These are phyloP conservation scores for Drosophila mimica DNA, from an alignment of 2,888 invertebrate genomes.

Conservation along the genomic window DNA sequence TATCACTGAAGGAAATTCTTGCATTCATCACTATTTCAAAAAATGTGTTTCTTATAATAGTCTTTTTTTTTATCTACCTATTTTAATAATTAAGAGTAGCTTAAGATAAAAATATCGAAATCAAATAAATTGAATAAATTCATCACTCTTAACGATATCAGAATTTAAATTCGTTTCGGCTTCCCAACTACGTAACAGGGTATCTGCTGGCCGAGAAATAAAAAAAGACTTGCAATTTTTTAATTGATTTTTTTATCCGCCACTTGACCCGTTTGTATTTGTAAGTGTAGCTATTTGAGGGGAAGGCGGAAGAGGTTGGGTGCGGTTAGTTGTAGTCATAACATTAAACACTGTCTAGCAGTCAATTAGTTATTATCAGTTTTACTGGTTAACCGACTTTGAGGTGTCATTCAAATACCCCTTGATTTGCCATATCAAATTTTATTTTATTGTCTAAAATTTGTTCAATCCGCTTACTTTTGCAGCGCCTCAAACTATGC, in stretches of 20 bases:
- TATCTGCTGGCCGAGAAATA: not conserved
- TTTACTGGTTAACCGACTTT: not conserved
- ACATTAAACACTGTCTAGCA: not conserved
- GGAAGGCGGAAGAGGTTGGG: not conserved
- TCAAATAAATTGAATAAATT: not conserved
- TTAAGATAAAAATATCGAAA: not conserved
- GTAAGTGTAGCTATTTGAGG: not conserved
- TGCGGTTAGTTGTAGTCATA: not conserved
- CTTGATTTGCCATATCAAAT: not conserved
- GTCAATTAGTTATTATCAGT: not conserved
- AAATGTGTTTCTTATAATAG: no score
- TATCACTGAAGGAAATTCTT: no score
- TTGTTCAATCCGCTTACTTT: constrained; percentile 2
- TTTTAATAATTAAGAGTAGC: not conserved
- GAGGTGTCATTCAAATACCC: not conserved
- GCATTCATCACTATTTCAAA: not conserved
- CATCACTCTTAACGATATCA: not conserved
- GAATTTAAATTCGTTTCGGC: not conserved
- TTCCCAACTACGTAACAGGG: not conserved
- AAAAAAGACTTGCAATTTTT: not conserved
- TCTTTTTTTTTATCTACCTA: not conserved
- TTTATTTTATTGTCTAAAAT: constrained; percentile 6
- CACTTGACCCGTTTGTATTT: not conserved
- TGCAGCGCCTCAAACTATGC: constrained; percentile 29
- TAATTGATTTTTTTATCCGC: not conserved